Evolutionary conservation across 2,888 invertebrate species (phyloP).

Genomic region (Proisotoma minuta): DNA sequence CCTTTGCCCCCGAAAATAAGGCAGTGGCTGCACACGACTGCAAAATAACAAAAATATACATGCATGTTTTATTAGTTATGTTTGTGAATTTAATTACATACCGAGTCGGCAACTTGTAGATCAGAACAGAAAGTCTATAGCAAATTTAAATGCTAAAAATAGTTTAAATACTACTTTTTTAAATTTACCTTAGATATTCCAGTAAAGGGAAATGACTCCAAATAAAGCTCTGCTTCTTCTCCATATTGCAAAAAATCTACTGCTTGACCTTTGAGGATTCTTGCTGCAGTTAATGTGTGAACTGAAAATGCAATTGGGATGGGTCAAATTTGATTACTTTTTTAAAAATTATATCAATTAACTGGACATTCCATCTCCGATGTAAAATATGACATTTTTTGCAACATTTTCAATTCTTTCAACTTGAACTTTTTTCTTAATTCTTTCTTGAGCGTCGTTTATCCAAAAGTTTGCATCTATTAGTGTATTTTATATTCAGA

Average conservation of each 20-base stretch:
- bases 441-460: conserved; percentile 12
- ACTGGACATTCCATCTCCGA: conserved; percentile 23
- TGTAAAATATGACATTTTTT: conserved; percentile 28
- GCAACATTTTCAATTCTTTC: background rate
- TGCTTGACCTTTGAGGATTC: conserved; percentile 52
- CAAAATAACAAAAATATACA: conserved; percentile 49
- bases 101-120: conserved; percentile 39
- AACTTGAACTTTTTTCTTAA: conserved; percentile 8
- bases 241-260: conserved; percentile 49
- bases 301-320: no score
- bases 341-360: background rate
- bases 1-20: conserved; percentile 71
- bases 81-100: conserved; percentile 11
- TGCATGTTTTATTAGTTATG: background rate
- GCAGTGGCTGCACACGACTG: conserved; percentile 63
- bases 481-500: no score
- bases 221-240: conserved; percentile 33
- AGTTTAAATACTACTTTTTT: no score
- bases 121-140: conserved; percentile 43
- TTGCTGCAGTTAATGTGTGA: conserved; percentile 51
- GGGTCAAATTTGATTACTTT: no score
- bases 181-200: conserved; percentile 29
- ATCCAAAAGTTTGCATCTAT: conserved; percentile 20
- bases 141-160: no score
- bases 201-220: conserved; percentile 31